phyloP scores from a whole-genome alignment of 2,888 invertebrate species.

The Anthophora plumipes region DNA sequence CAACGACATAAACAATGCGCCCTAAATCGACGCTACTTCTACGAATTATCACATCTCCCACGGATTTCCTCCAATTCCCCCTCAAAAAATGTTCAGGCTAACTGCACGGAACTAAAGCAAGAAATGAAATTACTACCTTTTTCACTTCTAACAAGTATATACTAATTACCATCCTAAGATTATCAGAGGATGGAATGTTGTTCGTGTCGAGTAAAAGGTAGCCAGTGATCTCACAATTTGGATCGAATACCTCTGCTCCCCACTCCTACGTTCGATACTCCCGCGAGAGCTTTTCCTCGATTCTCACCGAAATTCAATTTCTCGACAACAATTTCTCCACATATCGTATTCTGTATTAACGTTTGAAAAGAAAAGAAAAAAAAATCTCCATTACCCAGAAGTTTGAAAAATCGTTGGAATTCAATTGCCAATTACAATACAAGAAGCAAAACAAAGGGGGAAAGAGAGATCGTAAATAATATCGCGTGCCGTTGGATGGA shows the following conservation, averaged over 20 bases:
- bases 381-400: neutral
- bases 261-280: neutral
- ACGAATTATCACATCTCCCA: neutral
- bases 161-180: neutral
- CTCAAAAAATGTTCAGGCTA: neutral
- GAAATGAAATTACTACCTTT: neutral
- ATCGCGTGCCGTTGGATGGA: conserved; percentile 13
- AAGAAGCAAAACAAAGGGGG: neutral
- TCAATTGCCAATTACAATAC: too few relatives aligned
- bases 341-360: neutral
- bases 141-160: too few relatives aligned
- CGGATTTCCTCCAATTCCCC: neutral
- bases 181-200: neutral
- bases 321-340: neutral
- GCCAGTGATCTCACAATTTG: conserved; percentile 24
- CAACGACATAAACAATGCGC: conserved; percentile 40
- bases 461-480: conserved; percentile 7
- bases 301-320: conserved; percentile 10
- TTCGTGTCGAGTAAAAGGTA: conserved; percentile 4
- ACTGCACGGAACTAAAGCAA: neutral
- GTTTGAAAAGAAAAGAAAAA: neutral
- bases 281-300: conserved; percentile 4
- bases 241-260: conserved; percentile 26
- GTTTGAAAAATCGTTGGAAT: too few relatives aligned
- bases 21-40: neutral